Conservation (phyloP, 2,888 invertebrate genomes). For the Dendrolimus pini region DNA sequence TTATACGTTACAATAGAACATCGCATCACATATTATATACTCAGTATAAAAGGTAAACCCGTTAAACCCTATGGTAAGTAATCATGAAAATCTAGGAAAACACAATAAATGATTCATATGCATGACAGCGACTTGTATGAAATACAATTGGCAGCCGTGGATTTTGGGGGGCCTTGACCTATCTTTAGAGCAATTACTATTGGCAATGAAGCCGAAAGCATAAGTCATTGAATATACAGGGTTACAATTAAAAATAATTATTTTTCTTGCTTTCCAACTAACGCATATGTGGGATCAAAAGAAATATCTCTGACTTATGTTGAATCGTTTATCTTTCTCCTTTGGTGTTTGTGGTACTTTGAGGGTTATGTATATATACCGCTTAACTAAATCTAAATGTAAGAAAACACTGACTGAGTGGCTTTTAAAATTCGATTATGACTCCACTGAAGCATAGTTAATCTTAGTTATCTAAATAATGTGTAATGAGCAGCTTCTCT, state of each 20-base stretch:
- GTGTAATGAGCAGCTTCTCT: too few species aligned
- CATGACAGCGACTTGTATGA: not conserved
- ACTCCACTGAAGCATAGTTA: too few species aligned
- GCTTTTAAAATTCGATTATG: too few species aligned
- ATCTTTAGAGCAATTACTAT: slow-evolving; percentile 53
- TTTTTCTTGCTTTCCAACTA: not conserved
- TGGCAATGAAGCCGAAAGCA: slow-evolving; percentile 34
- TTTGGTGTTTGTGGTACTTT: not conserved
- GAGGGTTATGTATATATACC: too few species aligned
- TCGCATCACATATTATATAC: too few species aligned
- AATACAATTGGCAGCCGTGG: slow-evolving; percentile 32
- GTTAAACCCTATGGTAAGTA: too few species aligned
- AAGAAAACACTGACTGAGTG: too few species aligned
- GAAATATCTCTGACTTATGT: not conserved
- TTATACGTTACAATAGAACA: too few species aligned
- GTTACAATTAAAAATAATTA: not conserved
- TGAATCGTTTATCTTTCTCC: not conserved
- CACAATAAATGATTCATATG: not conserved
- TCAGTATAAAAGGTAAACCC: too few species aligned
- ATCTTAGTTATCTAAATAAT: too few species aligned
- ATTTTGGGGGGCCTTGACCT: slow-evolving; percentile 48
- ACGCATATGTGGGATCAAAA: not conserved
- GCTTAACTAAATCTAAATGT: too few species aligned
- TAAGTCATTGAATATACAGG: not conserved
- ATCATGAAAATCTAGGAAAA: not conserved